Percentiles rank a stretch among this genome's conserved stretches.
Conservation (phyloP, 2,888 invertebrate genomes). For the Plebejus anna region DNA sequence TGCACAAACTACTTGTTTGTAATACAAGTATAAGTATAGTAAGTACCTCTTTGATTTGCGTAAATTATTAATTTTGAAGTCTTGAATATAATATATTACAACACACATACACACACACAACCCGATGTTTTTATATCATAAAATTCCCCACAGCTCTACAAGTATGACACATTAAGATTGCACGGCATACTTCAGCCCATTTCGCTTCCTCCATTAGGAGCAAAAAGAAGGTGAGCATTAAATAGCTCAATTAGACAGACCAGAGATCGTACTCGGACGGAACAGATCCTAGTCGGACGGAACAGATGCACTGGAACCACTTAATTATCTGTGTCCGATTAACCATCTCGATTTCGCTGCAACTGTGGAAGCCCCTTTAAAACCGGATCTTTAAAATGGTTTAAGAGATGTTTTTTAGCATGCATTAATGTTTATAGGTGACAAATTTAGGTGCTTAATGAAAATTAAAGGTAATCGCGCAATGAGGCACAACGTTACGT, state of each 20-base stretch:
- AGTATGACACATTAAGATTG: background rate
- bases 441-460: no score
- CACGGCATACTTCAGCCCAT: background rate
- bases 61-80: no score
- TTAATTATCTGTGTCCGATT: slow-evolving; percentile 20
- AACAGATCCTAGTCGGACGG: background rate
- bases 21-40: no score
- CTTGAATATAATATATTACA: no score
- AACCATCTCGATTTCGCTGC: slow-evolving; percentile 1
- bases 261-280: slow-evolving; percentile 23
- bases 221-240: slow-evolving; percentile 20
- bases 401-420: background rate
- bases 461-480: no score
- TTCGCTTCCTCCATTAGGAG: background rate
- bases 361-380: background rate
- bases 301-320: background rate
- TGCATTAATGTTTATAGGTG: no score
- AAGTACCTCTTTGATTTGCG: no score
- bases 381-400: slow-evolving; percentile 1
- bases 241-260: slow-evolving; percentile 23
- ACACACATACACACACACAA: no score
- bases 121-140: no score
- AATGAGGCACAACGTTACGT: no score
- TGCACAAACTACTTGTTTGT: no score
- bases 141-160: background rate